Conservation (phyloP, 2,113 vertebrate genomes). For the Pampusana beccarii region DNA sequence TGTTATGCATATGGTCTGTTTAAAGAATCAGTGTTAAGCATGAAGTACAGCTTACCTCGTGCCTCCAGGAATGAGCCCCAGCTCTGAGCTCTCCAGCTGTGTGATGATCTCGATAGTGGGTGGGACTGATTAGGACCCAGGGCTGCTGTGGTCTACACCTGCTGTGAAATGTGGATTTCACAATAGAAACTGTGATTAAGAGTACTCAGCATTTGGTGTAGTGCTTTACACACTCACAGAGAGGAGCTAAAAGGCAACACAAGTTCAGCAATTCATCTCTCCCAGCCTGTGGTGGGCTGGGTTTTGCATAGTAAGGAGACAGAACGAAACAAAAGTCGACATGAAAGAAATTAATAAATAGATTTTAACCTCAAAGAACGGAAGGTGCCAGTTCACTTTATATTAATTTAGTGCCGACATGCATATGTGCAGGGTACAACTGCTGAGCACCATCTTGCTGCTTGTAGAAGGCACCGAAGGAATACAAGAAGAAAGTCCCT, state of each 20-base stretch:
- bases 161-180: background rate
- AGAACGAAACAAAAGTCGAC: background rate
- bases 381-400: background rate
- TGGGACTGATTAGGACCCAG: background rate
- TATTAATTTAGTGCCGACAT: background rate
- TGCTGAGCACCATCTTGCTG: background rate
- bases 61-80: background rate
- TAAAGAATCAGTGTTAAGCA: background rate
- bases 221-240: slow-evolving; percentile 1
- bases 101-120: background rate
- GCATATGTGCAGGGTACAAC: background rate
- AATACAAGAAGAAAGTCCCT: background rate
- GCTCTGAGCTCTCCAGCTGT: background rate
- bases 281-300: background rate
- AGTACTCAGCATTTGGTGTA: background rate
- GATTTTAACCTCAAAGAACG: background rate
- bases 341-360: background rate
- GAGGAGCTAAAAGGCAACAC: slow-evolving; percentile 15
- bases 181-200: background rate
- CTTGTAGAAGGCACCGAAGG: background rate
- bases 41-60: background rate
- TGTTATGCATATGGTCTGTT: background rate
- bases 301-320: background rate
- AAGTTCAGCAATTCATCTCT: background rate
- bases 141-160: background rate